Evolutionary conservation across 2,888 invertebrate species (phyloP).

Genomic region (Oligia strigilis): DNA sequence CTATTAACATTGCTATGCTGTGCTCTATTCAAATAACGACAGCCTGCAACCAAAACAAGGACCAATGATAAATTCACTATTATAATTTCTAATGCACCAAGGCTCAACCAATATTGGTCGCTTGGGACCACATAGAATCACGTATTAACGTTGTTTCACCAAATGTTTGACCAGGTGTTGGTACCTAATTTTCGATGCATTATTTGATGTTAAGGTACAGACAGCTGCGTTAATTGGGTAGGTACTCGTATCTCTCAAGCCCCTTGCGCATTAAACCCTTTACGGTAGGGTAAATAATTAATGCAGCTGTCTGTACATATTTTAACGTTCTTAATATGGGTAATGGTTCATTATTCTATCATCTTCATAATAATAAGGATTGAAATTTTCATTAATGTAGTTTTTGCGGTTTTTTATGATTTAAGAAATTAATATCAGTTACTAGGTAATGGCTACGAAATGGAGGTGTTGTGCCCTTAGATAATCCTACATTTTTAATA

Average conservation of each 20-base stretch:
- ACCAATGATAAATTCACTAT: neutral
- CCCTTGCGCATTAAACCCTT: neutral
- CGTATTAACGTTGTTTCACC: slow-evolving; percentile 53
- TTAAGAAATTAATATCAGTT: no score
- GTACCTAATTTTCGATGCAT: slow-evolving; percentile 66
- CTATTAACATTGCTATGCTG: neutral
- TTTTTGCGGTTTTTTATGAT: no score
- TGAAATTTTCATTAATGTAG: no score
- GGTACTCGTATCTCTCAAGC: neutral
- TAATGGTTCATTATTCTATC: neutral
- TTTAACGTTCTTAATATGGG: neutral
- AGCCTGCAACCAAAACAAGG: neutral
- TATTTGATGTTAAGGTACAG: slow-evolving; percentile 23
- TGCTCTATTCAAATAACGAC: neutral
- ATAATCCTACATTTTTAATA: neutral
- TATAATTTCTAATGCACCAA: slow-evolving; percentile 7
- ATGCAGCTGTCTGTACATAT: slow-evolving; percentile 20
- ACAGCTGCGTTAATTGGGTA: slow-evolving; percentile 33
- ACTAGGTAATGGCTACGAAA: no score
- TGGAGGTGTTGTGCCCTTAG: no score
- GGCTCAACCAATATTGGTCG: slow-evolving; percentile 35
- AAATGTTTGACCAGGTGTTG: slow-evolving; percentile 72
- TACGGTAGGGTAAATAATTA: slow-evolving; percentile 2
- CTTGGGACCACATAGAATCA: slow-evolving; percentile 37
- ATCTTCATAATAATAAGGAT: no score